Base-by-base conservation (phyloP, 1,140 invertebrate species). In the Oncopodura yosiiana region DNA sequence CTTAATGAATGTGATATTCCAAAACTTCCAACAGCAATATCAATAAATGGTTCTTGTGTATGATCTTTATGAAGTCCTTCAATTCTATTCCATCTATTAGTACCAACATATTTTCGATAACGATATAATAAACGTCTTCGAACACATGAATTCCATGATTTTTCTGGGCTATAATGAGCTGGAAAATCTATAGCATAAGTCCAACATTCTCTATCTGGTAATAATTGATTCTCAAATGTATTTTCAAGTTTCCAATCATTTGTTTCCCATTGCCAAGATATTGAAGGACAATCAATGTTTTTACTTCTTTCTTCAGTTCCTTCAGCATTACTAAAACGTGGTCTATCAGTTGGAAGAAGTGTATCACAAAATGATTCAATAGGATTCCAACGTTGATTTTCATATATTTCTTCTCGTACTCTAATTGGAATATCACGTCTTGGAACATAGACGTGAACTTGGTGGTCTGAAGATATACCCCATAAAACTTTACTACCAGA, bases 221-320 rank as follows among this genome's bases (percentile, higher is more conserved):
- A 72, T 3, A 84, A 83, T 66, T 91, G 82, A 3, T 88, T 89
- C 71, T 92, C 82, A 41, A 94, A 74, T 24, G 84, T 87, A 12
- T 87, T 77, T 69, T 94, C 89, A 46, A 93, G 76, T 59, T 87
- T 80, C 91, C 91, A 95, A 61, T 90, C 86, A 3, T 83, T 83
- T n/a, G n/a, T n/a, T 73, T 94, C 87, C 90, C 90, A 93, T 66
- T 88, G 81, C 91, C 91, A 92, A 54, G 87, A 86, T 78, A 89
- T 81, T 0, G 88, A 91, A 19, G 90, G 90, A 23, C 94, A 70
- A 62, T 83, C 74, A 39, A 94, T 87, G 63, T 88, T 82, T 54
- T 87, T 82, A 24, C 80, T 79, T 46, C 84, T 75, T 64, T 87
- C 81, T 44, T 78, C 75, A 21, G 79, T 78, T 3, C 91, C 91